Evolutionary conservation across 2,888 invertebrate genomes (phyloP).

Genomic region (Lobophora halterata): DNA sequence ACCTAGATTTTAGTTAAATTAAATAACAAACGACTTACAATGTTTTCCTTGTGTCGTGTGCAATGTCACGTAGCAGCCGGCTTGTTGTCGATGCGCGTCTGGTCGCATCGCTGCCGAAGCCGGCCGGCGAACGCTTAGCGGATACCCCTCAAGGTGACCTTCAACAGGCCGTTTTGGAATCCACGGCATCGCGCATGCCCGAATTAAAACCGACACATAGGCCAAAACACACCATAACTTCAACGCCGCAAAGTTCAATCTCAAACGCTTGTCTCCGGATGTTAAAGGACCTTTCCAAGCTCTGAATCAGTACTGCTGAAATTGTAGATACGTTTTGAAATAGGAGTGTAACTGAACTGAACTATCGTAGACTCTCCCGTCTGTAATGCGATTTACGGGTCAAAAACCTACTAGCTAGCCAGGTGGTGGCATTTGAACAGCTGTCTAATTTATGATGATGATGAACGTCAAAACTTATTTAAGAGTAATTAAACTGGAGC

Average conservation of each 20-base stretch:
- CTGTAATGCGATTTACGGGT: too few species aligned
- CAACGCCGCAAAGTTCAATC: constrained; percentile 31
- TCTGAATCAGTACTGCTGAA: too few species aligned
- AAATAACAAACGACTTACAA: constrained; percentile 12
- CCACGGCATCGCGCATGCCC: constrained; percentile 66
- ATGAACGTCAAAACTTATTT: too few species aligned
- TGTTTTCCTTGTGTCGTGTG: constrained; percentile 37
- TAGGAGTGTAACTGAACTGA: constrained; percentile 2
- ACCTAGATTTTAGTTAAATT: too few species aligned
- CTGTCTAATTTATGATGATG: too few species aligned
- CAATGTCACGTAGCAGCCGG: constrained; percentile 45
- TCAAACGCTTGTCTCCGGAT: constrained; percentile 21
- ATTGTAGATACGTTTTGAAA: too few species aligned
- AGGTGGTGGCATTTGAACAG: too few species aligned
- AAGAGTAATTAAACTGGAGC: too few species aligned
- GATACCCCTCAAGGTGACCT: constrained; percentile 67
- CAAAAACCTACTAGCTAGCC: too few species aligned
- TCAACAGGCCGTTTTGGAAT: constrained; percentile 57
- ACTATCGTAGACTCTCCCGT: too few species aligned
- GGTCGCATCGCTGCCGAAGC: constrained; percentile 19
- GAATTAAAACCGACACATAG: constrained; percentile 35
- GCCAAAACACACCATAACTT: constrained; percentile 44
- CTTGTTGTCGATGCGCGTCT: constrained; percentile 26
- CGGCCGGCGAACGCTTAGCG: constrained; percentile 28
- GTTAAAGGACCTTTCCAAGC: constrained; percentile 42